Evolutionary conservation across 1,140 invertebrate genomes (phyloP), one percentile per base, ranked within the genome.

Genomic region (Phymorhynchus buccinoides): DNA sequence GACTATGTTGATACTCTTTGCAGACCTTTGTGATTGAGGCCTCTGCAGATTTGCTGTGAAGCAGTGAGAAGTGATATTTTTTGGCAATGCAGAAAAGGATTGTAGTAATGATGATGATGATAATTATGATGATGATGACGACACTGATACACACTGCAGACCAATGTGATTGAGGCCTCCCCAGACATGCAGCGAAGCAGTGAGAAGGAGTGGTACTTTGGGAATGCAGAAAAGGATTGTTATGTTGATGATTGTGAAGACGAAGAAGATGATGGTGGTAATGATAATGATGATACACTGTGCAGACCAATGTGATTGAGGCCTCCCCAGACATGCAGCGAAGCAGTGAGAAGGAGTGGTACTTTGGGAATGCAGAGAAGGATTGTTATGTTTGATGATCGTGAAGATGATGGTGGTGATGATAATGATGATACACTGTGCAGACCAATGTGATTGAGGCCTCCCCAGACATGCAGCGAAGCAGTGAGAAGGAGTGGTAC

Each of bases 281-380:
- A n/a, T n/a, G n/a, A n/a, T n/a, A n/a, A n/a, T n/a, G n/a, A n/a
- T n/a, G n/a, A n/a, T n/a, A n/a, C n/a, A n/a, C n/a, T n/a, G n/a
- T n/a, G n/a, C 97, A 99, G 94, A 97, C 96, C 6, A 99, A 99
- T 94, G 97, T 99, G 0, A 98, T 99, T 88, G 98, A 98, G 94
- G 97, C 95, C 77, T 96, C 95, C 37, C 95, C 96, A 0, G 93
- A 94, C 80, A 93, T 92, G 90, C 90, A 90, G 73, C 84, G 92
- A 80, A 95, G 96, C 92, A 94, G 95, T 73, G 96, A 96, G 87
- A 94, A 94, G 88, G 94, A 99, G 94, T 99, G 99, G 99, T 99
- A 99, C 94, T 99, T 98, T 93, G 96, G 96, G n/a, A 95, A 95
- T 77, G 96, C 95, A 84, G 96, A 96, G 83, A 96, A 97, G 78